Conservation (phyloP, 2,113 vertebrate genomes). For the Tautogolabrus adspersus region DNA sequence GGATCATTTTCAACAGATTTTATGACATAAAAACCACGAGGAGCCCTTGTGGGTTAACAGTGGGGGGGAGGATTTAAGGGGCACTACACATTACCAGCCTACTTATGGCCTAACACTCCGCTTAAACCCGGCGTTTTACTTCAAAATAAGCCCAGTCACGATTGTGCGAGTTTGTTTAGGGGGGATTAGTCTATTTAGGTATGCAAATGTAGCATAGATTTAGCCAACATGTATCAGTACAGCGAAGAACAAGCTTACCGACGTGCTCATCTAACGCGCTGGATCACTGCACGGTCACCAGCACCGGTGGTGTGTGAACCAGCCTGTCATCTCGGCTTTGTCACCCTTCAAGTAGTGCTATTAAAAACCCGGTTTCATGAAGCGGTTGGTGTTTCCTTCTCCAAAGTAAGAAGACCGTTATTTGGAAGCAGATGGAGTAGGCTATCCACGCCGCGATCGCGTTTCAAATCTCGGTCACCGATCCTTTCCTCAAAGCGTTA, state of each 20-base stretch:
- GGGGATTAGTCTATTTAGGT: not conserved
- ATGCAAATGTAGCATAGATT: not conserved
- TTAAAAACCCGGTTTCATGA: conserved; percentile 23
- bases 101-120: conserved; percentile 26
- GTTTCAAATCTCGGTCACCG: conserved; percentile 62
- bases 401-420: conserved; percentile 7
- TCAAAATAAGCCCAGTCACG: not conserved
- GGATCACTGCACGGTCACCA: conserved; percentile 48
- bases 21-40: conserved; percentile 17
- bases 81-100: conserved; percentile 36
- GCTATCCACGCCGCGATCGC: conserved; percentile 45
- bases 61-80: conserved; percentile 18
- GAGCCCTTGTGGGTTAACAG: conserved; percentile 13
- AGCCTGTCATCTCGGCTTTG: conserved; percentile 53
- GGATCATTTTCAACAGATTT: conserved; percentile 13
- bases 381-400: conserved; percentile 18
- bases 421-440: conserved; percentile 15
- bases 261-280: conserved; percentile 66
- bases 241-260: conserved; percentile 60
- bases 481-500: conserved; percentile 23
- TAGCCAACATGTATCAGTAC: not conserved
- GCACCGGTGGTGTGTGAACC: conserved; percentile 36
- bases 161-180: not conserved
- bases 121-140: conserved; percentile 6
- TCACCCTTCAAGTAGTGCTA: conserved; percentile 16